These are phyloP conservation scores for Pachycephala philippinensis DNA, from an alignment of 2,113 vertebrate genomes.

Conservation along the genomic window DNA sequence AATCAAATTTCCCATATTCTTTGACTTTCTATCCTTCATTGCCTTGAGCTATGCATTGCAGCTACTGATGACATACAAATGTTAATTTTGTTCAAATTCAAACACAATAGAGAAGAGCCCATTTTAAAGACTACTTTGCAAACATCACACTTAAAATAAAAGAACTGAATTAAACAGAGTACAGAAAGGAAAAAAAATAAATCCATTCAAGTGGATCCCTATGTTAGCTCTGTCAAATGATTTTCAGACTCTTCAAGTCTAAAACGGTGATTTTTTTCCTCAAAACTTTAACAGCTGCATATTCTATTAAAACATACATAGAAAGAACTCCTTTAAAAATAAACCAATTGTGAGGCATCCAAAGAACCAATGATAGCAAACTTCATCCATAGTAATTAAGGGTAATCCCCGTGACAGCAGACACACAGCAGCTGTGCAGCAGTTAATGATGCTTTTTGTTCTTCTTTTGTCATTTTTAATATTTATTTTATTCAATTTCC, in stretches of 20 bases:
- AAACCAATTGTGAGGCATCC: slow-evolving; percentile 23
- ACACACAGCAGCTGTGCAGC: slow-evolving; percentile 39
- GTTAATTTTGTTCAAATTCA: slow-evolving; percentile 71
- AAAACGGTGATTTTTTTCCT: not conserved
- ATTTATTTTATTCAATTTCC: slow-evolving; percentile 28
- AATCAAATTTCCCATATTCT: slow-evolving; percentile 65
- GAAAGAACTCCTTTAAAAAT: slow-evolving; percentile 28
- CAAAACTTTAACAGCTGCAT: not conserved
- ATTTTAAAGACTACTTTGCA: slow-evolving; percentile 59
- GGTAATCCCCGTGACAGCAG: slow-evolving; percentile 12
- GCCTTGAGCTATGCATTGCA: slow-evolving; percentile 58
- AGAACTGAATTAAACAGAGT: not conserved
- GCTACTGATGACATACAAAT: slow-evolving; percentile 64
- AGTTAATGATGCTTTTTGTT: slow-evolving; percentile 37
- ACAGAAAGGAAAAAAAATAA: not conserved
- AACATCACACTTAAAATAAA: slow-evolving; percentile 56
- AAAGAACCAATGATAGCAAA: slow-evolving; percentile 35
- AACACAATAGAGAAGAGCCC: slow-evolving; percentile 42
- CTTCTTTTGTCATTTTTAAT: slow-evolving; percentile 31
- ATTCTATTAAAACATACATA: not conserved
- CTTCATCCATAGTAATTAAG: slow-evolving; percentile 50
- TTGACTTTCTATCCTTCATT: slow-evolving; percentile 61
- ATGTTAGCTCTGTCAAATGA: not conserved
- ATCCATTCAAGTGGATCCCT: not conserved
- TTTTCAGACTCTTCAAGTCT: not conserved